Evolutionary conservation across 2,113 vertebrate genomes (phyloP).

Genomic region (Poeciliopsis turrubarensis): DNA sequence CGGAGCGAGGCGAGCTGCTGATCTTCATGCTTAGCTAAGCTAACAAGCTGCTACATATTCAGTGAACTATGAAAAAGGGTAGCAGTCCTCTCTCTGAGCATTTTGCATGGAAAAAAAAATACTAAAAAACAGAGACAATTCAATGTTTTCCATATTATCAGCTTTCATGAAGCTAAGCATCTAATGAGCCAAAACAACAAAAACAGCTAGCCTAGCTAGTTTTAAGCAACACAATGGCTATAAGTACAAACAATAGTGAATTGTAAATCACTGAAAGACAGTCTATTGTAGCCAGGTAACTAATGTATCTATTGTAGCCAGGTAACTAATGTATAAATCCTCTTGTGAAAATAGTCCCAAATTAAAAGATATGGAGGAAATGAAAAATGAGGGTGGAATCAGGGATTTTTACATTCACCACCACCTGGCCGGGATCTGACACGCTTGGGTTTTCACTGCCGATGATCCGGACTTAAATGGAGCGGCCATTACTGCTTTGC

Average conservation of each 20-base stretch:
- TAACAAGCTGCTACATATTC: slow-evolving; percentile 15
- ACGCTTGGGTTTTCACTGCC: no score
- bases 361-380: no score
- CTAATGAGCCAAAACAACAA: no score
- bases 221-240: background rate
- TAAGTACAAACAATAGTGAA: background rate
- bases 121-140: background rate
- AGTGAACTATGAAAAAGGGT: background rate
- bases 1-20: background rate
- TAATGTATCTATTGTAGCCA: background rate
- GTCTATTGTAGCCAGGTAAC: background rate
- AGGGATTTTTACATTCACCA: no score
- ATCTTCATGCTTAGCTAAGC: slow-evolving; percentile 7
- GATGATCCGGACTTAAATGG: no score
- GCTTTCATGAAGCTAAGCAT: no score
- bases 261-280: background rate
- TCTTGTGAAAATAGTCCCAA: background rate
- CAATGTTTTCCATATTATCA: background rate
- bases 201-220: background rate
- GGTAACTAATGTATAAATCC: background rate
- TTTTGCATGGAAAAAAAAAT: background rate
- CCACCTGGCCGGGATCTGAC: no score
- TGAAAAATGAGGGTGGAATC: no score
- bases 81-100: background rate
- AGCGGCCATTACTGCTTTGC: no score